Base-by-base conservation (phyloP, 2,888 invertebrate species). In the Drosophila gaucha region DNA sequence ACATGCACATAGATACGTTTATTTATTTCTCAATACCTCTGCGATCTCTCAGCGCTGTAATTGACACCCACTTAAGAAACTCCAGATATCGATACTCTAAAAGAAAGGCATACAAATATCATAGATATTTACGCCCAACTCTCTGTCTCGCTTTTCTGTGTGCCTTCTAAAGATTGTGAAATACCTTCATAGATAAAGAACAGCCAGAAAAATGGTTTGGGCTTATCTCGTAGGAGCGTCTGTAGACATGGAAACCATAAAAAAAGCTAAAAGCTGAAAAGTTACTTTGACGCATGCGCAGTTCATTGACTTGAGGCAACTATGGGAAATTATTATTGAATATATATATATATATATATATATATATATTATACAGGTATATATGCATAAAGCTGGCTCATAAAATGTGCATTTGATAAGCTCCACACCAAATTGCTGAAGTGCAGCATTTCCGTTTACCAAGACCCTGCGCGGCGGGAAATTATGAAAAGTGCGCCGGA, bases 21-120 rank as follows among this genome's bases (percentile, higher is more conserved):
- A 16, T 6, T 12, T 33, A 3, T 12, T 14, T 14, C 33, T 67
- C 2, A 24, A 36, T 54, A 46, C 33, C 51, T 47, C 35, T 31
- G 20, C 55, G 67, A 46, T 55, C 58, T 49, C 59, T 36, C 28
- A 28, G 30, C 59, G 65, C 64, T 72, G 88, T 89, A 89, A 86
- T 89, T 89, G 89, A 89, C 89, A 89, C 86, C 86, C 89, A 86
- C 86, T 86, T 83, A 78, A 56, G 51, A 70, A 69, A 68, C 72
- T 59, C 41, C 41, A 54, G 66, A 79, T 66, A 76, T 67, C 47
- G 41, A 64, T 60, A 52, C 59, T 33, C 33, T 35, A n/a, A 46
- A 59, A 59, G 70, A 64, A 70, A 67, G 50, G 55, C 59, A 33
- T 35, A 56, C 44, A 57, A 36, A 57, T 41, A 78, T 73, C 55